Percentiles rank a stretch among this genome's conserved stretches.
These are phyloP conservation scores for Lepilemur septentrionalis DNA, from an alignment of 2,797 vertebrate species.

Conservation along the genomic window DNA sequence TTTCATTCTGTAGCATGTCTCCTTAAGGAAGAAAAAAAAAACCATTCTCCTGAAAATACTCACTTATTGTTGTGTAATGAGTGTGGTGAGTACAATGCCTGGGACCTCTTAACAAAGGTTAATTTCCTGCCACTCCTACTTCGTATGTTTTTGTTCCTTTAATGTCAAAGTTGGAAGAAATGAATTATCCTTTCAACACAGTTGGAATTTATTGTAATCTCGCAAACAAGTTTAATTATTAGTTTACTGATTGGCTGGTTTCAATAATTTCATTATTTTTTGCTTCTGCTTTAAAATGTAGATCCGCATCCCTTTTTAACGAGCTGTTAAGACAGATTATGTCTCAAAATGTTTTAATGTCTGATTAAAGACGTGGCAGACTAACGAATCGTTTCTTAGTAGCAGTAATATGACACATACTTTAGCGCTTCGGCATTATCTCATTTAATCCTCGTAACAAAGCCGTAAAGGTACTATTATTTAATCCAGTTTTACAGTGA, in stretches of 20 bases:
- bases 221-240: slow-evolving; percentile 40
- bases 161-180: neutral
- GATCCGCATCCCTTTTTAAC: neutral
- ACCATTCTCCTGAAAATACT: neutral
- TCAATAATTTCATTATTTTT: neutral
- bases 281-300: slow-evolving; percentile 22
- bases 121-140: neutral
- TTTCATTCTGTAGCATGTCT: neutral
- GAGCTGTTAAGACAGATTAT: neutral
- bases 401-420: neutral
- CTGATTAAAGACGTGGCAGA: slow-evolving; percentile 6
- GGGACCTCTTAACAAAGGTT: neutral
- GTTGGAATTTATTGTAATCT: neutral
- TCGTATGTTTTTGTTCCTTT: neutral
- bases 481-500: neutral
- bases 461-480: neutral
- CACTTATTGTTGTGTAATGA: neutral
- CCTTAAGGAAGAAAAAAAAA: neutral
- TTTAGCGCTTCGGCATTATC: neutral
- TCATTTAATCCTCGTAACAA: neutral
- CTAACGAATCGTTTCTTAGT: neutral
- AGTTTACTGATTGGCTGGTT: slow-evolving; percentile 10
- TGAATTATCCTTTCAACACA: slow-evolving; percentile 11
- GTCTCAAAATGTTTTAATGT: slow-evolving; percentile 4
- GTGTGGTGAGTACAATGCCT: neutral